Evolutionary conservation across 2,113 vertebrate genomes (phyloP).

Genomic region (Pluvialis apricaria): DNA sequence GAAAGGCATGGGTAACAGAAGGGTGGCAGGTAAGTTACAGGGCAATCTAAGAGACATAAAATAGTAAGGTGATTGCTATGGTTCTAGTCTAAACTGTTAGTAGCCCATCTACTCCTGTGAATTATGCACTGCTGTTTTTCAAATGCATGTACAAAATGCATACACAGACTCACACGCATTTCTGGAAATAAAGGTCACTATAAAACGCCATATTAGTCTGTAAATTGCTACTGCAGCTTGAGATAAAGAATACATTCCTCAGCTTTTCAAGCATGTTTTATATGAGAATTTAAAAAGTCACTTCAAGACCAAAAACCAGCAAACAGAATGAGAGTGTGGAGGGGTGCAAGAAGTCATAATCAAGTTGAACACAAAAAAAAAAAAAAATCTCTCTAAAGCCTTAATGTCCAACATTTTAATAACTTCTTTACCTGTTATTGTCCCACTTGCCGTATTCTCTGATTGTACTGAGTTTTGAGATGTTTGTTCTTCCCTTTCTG

Average conservation of each 20-base stretch:
- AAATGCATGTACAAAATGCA: neutral
- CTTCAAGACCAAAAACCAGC: neutral
- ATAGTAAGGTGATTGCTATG: neutral
- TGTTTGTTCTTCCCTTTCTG: neutral
- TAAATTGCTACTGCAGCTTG: neutral
- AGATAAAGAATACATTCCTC: neutral
- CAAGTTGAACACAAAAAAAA: neutral
- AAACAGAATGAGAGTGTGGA: neutral
- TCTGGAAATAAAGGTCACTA: neutral
- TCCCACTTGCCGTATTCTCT: neutral
- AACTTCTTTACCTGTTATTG: constrained; percentile 62
- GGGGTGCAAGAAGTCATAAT: neutral
- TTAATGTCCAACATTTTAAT: neutral
- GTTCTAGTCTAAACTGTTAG: neutral
- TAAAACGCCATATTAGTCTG: neutral
- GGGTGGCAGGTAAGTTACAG: neutral
- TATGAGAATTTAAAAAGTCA: neutral
- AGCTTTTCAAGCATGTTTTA: neutral
- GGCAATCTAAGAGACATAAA: neutral
- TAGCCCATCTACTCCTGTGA: neutral
- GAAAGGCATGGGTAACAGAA: neutral
- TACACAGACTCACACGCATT: accelerated
- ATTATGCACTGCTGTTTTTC: neutral
- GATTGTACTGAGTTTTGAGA: neutral
- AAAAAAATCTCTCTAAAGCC: neutral